Evolutionary conservation across 2,113 vertebrate genomes (phyloP), one percentile per base, ranked within the genome.

Genomic region (Zosterops pallidus): DNA sequence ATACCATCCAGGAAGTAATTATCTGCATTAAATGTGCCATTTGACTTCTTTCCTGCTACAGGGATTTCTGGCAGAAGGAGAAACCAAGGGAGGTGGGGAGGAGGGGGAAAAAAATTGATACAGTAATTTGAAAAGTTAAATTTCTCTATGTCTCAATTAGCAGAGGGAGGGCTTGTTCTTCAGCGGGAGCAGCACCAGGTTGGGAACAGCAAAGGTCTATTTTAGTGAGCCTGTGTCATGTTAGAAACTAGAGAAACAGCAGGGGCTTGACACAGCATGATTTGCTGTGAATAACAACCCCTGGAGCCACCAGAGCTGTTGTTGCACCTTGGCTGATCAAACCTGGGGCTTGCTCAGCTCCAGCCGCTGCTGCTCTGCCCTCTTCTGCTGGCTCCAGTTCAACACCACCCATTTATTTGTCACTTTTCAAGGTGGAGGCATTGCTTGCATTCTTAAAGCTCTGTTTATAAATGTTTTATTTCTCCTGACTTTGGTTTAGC

Each of bases 1-100:
- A 63, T 35, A 63, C 11, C 41, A 81, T 77, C 23, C 76, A 67
- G 83, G 72, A 96, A 92, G 18, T 33, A 81, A 92, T 83, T 91
- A 67, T 65, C 76, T 89, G 29, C 31, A 63, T 31, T 86, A 92
- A 83, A 24, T 24, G 24, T 80, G 50, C 29, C 39, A 12, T 59
- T 96, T 55, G 55, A 91, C 60, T 94, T 91, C 59, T 91, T 94
- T 81, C 68, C 64, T 86, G 80, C 60, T 90, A 62, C 46, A 42
- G 50, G 19, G 72, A 92, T 70, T 80, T 89, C 77, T 70, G 74
- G 64, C 39, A 89, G 53, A 35, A 83, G 60, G 29, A 84, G 35
- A 77, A 94, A 86, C 33, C 69, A 78, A 81, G 72, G 50, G 83
- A 86, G 7, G 1, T 59, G 68, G 29, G 13, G 33, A 28, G 26